Conservation (phyloP, 2,797 vertebrate species). For the Parauchenoglanis ngamensis region DNA sequence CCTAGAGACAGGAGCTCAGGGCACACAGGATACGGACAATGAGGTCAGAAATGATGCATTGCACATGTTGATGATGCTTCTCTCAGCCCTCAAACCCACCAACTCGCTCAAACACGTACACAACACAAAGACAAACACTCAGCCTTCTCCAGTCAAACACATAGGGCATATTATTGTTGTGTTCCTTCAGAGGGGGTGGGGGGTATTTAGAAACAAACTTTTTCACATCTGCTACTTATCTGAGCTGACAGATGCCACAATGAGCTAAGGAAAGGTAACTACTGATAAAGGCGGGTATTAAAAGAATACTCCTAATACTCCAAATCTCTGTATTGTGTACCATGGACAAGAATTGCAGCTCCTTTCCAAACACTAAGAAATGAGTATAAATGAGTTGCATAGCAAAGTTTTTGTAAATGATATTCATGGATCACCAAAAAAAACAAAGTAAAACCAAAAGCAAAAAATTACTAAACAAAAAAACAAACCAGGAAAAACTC, state of each 20-base stretch:
- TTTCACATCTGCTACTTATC: slow-evolving; percentile 41
- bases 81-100: slow-evolving; percentile 45
- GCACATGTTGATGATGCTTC: slow-evolving; percentile 43
- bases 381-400: not conserved
- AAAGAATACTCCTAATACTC: slow-evolving; percentile 42
- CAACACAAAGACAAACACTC: slow-evolving; percentile 30
- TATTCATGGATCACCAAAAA: not conserved
- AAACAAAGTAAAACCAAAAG: not conserved
- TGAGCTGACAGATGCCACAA: slow-evolving; percentile 55
- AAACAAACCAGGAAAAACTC: not conserved
- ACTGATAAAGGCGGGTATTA: slow-evolving; percentile 43
- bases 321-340: not conserved
- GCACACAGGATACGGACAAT: slow-evolving; percentile 45
- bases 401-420: not conserved
- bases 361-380: not conserved
- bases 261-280: slow-evolving; percentile 52
- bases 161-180: slow-evolving; percentile 11
- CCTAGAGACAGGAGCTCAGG: slow-evolving; percentile 34
- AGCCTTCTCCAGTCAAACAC: slow-evolving; percentile 49
- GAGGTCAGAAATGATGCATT: slow-evolving; percentile 45
- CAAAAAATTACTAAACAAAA: not conserved
- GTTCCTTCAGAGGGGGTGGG: not conserved
- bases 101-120: slow-evolving; percentile 40
- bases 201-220: not conserved
- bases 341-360: not conserved